These are phyloP conservation scores for Caranx melampygus DNA, from an alignment of 2,113 vertebrate genomes.

Conservation along the genomic window DNA sequence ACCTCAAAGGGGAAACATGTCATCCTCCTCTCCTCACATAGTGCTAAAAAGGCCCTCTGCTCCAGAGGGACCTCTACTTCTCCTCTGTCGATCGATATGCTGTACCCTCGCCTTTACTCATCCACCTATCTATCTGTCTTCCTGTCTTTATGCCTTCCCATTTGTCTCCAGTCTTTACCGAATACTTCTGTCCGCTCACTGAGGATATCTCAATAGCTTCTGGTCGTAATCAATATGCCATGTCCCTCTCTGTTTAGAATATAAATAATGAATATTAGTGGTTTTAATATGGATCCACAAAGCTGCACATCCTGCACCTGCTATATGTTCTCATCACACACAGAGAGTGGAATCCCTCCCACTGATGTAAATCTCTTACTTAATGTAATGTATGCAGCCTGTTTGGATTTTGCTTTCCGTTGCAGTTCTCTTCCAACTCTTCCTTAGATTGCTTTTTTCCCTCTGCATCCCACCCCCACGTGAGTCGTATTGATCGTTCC, in stretches of 20 bases:
- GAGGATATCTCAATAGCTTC: conserved; percentile 51
- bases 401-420: conserved; percentile 58
- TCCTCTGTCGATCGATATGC: conserved; percentile 74
- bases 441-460: conserved; percentile 66
- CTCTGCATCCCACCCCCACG: conserved; percentile 56
- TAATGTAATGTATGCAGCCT: conserved; percentile 23
- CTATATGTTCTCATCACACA: conserved; percentile 14
- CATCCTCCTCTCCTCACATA: conserved; percentile 63
- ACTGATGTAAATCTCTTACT: conserved; percentile 50
- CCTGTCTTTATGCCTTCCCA: conserved; percentile 61
- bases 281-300: conserved; percentile 26
- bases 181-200: conserved; percentile 22
- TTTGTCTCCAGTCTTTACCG: conserved; percentile 57
- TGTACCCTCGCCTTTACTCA: conserved; percentile 63
- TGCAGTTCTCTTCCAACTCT: conserved; percentile 57
- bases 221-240: conserved; percentile 55
- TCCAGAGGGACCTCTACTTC: conserved; percentile 62
- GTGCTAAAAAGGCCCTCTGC: conserved; percentile 70
- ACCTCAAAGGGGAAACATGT: conserved; percentile 71
- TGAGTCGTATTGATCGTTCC: conserved; percentile 70
- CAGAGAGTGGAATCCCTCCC: conserved; percentile 9
- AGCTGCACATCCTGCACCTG: conserved; percentile 28
- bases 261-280: conserved; percentile 56
- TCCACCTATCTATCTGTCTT: conserved; percentile 73
- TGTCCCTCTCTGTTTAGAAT: conserved; percentile 31